Percentiles rank a stretch among this genome's conserved stretches.
Conservation (phyloP, 92 coral and sea anemone genomes). For the Scolanthus callimorphus region DNA sequence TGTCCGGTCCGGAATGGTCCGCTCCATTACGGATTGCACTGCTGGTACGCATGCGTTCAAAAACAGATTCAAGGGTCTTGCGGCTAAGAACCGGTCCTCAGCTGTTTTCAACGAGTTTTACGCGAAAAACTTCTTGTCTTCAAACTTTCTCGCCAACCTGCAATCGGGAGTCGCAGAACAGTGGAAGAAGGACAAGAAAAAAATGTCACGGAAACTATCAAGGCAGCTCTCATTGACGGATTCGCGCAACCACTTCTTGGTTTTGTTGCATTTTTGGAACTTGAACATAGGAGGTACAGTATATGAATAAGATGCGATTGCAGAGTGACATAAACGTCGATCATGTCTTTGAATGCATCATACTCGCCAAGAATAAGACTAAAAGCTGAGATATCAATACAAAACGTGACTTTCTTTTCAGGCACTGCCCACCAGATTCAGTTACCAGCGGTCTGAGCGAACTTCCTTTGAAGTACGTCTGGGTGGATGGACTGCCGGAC, state of each 20-base stretch:
- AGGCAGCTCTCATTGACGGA: constrained; percentile 55
- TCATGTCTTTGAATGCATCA: no score
- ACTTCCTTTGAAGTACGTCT: constrained; percentile 80
- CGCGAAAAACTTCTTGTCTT: constrained; percentile 27
- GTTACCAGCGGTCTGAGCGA: constrained; percentile 84
- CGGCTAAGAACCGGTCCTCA: constrained; percentile 42
- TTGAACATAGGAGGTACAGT: constrained; percentile 50
- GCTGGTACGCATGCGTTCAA: constrained; percentile 81
- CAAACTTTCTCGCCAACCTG: constrained; percentile 25
- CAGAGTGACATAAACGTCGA: no score
- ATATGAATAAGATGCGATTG: not conserved
- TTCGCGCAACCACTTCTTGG: constrained; percentile 67
- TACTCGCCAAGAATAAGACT: no score
- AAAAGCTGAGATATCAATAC: no score
- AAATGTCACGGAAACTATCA: constrained; percentile 46
- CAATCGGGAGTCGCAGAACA: constrained; percentile 37
- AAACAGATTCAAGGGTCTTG: constrained; percentile 49
- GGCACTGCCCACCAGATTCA: constrained; percentile 83
- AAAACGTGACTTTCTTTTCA: no score
- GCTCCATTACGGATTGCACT: constrained; percentile 66
- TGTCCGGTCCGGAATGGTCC: constrained; percentile 84
- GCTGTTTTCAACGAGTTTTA: constrained; percentile 70
- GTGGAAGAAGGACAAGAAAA: constrained; percentile 44
- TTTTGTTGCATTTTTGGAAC: constrained; percentile 51
- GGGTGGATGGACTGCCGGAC: constrained; percentile 62